phyloP scores from a whole-genome alignment of 2,888 invertebrate genomes.

The Zygaena filipendulae region DNA sequence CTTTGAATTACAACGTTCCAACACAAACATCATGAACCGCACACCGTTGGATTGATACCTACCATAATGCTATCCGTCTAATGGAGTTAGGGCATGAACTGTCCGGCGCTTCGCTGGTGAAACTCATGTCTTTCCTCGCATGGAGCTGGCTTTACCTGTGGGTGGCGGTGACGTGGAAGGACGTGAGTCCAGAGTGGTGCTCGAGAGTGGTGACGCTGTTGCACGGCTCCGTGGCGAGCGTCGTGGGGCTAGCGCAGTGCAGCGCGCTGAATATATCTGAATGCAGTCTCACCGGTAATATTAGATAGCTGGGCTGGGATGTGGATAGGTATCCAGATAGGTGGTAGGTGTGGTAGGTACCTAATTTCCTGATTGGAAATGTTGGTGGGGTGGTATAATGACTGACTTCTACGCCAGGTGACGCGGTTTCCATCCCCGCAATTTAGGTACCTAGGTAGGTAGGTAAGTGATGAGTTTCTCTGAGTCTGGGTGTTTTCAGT shows the following conservation, averaged over 20 bases:
- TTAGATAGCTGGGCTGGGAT: no score
- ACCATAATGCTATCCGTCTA: no score
- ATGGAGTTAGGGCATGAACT: conserved; percentile 33
- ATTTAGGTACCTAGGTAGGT: no score
- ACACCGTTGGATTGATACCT: not conserved
- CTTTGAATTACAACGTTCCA: no score
- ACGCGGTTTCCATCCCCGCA: no score
- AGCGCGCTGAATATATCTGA: conserved; percentile 23
- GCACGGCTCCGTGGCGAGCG: conserved; percentile 39
- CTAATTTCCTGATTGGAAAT: no score
- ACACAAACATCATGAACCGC: conserved; percentile 1
- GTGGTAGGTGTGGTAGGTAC: no score
- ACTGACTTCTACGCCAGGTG: no score
- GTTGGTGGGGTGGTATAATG: no score
- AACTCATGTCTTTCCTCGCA: conserved; percentile 40
- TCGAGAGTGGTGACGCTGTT: conserved; percentile 41
- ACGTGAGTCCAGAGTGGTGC: conserved; percentile 38
- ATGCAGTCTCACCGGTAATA: conserved; percentile 36
- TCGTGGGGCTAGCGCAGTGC: conserved; percentile 39
- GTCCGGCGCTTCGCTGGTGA: conserved; percentile 27
- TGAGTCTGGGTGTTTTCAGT: no score
- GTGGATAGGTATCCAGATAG: no score
- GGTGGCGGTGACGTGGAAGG: conserved; percentile 20
- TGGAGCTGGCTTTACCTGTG: conserved; percentile 39
- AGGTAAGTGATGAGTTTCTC: no score